Evolutionary conservation across 2,888 invertebrate genomes (phyloP).

Genomic region (Alitta virens): DNA sequence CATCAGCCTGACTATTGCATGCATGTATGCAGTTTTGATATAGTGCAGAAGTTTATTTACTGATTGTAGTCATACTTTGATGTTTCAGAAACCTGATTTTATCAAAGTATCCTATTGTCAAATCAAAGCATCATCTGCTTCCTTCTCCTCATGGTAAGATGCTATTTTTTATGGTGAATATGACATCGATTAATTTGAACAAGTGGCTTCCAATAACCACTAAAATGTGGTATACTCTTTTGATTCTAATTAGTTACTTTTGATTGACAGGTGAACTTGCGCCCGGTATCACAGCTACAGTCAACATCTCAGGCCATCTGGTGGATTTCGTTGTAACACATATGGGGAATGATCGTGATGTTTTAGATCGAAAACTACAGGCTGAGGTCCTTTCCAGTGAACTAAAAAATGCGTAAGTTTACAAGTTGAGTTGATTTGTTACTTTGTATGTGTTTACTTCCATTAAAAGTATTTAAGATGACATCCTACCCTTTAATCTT

Average conservation of each 20-base stretch:
- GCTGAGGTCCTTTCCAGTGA: constrained; percentile 49
- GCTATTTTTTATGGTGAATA: too few species aligned
- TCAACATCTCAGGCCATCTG: constrained; percentile 50
- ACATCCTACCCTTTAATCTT: too few species aligned
- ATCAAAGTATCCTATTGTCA: constrained; percentile 56
- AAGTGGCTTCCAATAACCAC: too few species aligned
- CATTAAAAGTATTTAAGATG: too few species aligned
- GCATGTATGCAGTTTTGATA: not conserved
- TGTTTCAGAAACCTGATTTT: constrained; percentile 53
- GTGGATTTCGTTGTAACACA: constrained; percentile 57
- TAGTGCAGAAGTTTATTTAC: too few species aligned
- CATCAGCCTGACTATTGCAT: not conserved
- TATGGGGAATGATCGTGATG: constrained; percentile 58
- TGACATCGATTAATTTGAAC: too few species aligned
- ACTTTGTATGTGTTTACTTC: too few species aligned
- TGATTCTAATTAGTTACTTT: not conserved
- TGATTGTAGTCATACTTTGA: too few species aligned
- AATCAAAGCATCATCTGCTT: constrained; percentile 53
- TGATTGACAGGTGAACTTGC: constrained; percentile 53
- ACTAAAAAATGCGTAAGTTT: constrained; percentile 41
- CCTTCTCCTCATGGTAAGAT: constrained; percentile 55
- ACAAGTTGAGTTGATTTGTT: too few species aligned
- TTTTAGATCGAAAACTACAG: constrained; percentile 54
- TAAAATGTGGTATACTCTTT: too few species aligned
- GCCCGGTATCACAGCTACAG: constrained; percentile 55